phyloP scores from a whole-genome alignment of 2,797 vertebrate genomes.

The Urocyon cinereoargenteus region DNA sequence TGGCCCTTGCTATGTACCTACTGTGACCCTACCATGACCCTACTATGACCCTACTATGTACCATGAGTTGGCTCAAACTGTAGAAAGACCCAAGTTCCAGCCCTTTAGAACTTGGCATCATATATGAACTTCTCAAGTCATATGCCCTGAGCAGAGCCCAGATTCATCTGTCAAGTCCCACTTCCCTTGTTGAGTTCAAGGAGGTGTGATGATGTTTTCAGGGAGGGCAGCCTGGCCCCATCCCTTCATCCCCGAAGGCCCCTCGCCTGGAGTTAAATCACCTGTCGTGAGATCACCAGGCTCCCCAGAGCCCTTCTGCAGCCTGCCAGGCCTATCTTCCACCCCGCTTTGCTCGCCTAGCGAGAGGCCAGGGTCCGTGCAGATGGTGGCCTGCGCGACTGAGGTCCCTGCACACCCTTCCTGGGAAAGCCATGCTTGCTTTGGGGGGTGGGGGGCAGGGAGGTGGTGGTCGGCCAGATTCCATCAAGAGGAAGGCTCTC shows the following conservation, averaged over 20 bases:
- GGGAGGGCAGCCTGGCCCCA: neutral
- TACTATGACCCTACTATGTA: neutral
- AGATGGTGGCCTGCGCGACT: neutral
- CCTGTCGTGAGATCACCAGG: neutral
- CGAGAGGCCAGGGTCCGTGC: neutral
- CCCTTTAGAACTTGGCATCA: neutral
- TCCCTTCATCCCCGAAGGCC: neutral
- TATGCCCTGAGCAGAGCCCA: neutral
- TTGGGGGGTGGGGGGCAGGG: neutral
- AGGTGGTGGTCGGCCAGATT: constrained; percentile 54
- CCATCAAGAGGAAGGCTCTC: constrained; percentile 71
- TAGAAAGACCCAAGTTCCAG: neutral
- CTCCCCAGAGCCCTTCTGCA: neutral
- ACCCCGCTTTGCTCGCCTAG: neutral
- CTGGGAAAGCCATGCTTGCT: neutral
- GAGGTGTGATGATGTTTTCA: neutral
- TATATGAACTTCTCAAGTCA: neutral
- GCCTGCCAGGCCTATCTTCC: neutral
- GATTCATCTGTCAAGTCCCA: neutral
- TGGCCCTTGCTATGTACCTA: neutral
- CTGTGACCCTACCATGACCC: too few relatives aligned
- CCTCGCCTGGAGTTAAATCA: neutral
- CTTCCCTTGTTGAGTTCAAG: neutral
- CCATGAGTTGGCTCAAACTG: neutral
- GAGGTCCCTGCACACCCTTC: neutral